phyloP scores from a whole-genome alignment of 1,140 invertebrate species.

The Monochamus saltuarius region DNA sequence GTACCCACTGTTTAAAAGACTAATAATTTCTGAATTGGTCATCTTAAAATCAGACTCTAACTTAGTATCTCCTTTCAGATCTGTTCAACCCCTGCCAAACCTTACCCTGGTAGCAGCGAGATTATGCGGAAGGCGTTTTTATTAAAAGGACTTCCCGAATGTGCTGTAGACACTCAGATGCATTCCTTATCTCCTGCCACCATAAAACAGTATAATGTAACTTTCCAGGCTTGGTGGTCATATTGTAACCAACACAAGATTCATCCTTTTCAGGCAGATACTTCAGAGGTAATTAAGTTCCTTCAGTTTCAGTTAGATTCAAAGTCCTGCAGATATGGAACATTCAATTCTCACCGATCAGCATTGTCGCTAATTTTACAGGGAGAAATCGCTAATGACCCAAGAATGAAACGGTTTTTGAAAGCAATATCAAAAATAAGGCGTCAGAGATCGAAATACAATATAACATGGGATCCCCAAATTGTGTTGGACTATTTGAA shows the following conservation, averaged over 20 bases:
- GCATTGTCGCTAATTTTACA: too few species aligned
- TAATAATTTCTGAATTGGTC: constrained; percentile 21
- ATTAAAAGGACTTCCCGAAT: constrained; percentile 23
- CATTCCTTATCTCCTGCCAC: constrained; percentile 36
- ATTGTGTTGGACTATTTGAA: too few species aligned
- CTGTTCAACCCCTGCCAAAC: constrained; percentile 29
- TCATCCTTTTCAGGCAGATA: too few species aligned
- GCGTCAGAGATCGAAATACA: too few species aligned
- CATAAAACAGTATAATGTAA: constrained; percentile 41
- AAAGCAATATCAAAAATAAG: too few species aligned
- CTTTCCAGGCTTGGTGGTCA: constrained; percentile 16
- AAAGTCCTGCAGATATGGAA: too few species aligned
- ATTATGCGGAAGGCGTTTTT: constrained; percentile 35
- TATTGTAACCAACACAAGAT: background rate
- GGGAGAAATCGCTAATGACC: too few species aligned
- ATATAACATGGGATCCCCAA: too few species aligned
- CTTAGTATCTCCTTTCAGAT: constrained; percentile 26
- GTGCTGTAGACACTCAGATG: constrained; percentile 28
- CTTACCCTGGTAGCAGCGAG: constrained; percentile 39
- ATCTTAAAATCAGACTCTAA: constrained; percentile 26
- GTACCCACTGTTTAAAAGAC: constrained; percentile 35
- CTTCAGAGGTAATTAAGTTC: too few species aligned
- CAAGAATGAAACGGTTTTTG: too few species aligned
- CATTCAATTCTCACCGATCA: too few species aligned
- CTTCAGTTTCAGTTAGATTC: too few species aligned